Conservation (phyloP, 2,888 invertebrate species). For the Tachina fera region DNA sequence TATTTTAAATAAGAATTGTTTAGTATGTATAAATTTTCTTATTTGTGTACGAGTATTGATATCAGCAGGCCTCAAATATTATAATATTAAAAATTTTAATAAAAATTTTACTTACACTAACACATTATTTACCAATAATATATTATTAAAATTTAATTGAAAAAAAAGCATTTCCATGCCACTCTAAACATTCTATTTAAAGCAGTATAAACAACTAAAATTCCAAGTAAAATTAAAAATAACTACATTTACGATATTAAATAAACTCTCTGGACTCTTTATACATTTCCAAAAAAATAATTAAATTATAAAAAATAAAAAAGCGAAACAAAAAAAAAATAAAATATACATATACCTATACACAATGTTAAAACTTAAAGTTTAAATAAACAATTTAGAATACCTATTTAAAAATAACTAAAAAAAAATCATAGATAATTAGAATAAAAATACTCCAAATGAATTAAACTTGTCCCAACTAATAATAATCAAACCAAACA, state of each 20-base stretch:
- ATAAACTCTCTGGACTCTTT: slow-evolving; percentile 49
- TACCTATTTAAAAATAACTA: slow-evolving; percentile 30
- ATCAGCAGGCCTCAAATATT: slow-evolving; percentile 40
- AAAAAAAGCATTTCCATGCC: slow-evolving; percentile 46
- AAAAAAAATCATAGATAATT: slow-evolving; percentile 25
- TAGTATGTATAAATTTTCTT: no score
- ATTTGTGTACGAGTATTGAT: not conserved
- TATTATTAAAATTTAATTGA: slow-evolving; percentile 16
- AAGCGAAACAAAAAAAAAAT: not conserved
- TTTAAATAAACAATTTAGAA: slow-evolving; percentile 38
- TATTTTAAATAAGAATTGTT: no score
- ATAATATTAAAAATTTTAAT: slow-evolving; percentile 13
- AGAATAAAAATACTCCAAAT: slow-evolving; percentile 39
- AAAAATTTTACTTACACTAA: slow-evolving; percentile 21
- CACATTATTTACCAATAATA: slow-evolving; percentile 10
- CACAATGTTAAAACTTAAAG: slow-evolving; percentile 35
- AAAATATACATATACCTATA: no score
- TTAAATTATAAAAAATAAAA: slow-evolving; percentile 1
- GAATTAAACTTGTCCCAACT: slow-evolving; percentile 64
- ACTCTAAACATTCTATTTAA: slow-evolving; percentile 50
- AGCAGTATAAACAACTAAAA: slow-evolving; percentile 49
- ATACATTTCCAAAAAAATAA: slow-evolving; percentile 54
- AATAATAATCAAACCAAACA: slow-evolving; percentile 56
- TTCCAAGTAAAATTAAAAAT: slow-evolving; percentile 25
- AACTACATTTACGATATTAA: slow-evolving; percentile 37